Evolutionary conservation across 2,888 invertebrate genomes (phyloP), one percentile per base, ranked within the genome.

Genomic region (Cheilosia soror): DNA sequence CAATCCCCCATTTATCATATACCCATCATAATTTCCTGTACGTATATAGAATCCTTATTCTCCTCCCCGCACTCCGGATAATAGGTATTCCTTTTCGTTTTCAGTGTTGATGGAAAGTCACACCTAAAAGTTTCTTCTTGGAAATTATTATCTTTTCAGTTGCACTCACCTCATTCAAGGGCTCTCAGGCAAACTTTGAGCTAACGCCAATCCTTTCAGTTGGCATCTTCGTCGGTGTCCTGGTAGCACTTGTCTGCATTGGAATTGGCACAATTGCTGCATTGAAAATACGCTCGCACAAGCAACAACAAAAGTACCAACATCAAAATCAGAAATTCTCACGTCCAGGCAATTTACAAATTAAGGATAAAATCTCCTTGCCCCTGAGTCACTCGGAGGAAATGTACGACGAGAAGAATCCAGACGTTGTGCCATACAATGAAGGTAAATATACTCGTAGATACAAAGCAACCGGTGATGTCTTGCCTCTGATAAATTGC

Each of bases 371-470:
- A 92, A 95, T 94, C 87, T 93, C 95, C 73, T 92, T 95, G 90
- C 95, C 95, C 88, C 93, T 94, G 87, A 93, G 93, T 88, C 94
- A 93, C 88, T 94, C 95, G 25, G 95, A 96, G 88, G 96, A 95
- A 90, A 94, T 96, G 90, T 96, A 96, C 89, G 97, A 97, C 90
- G 97, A 98, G 92, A 96, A 95, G 91, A 97, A 97, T 93, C 97
- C 97, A 33, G 97, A 97, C 91, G 96, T 97, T 87, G 96, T 97
- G 81, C 97, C 97, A 33, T 95, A 96, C 88, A 97, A 96, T 91
- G 97, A 97, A 95, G 96, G 97, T 97, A 93, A 93, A 90, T 47
- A 40, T 40, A 33, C 7, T 33, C 7, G 5, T 7, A 5, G 5
- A 44, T n/a, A 44, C 84, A 53, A 49, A 15, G 15, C 9, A 51